Conservation (phyloP, 2,113 vertebrate genomes). For the Ceratotherium simum region DNA sequence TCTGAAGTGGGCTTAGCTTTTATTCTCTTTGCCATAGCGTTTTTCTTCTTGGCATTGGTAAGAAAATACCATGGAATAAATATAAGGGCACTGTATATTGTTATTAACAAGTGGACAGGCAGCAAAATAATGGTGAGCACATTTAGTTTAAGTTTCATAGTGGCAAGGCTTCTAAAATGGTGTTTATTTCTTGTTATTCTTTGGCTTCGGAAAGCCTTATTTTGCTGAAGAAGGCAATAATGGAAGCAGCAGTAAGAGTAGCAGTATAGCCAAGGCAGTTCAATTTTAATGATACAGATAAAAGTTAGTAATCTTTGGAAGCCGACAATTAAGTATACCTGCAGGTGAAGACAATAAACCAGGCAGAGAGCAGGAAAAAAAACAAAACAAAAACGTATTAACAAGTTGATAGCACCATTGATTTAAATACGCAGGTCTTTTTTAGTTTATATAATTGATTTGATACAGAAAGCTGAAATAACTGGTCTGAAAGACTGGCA, state of each 20-base stretch:
- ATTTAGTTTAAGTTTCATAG: slow-evolving; percentile 92
- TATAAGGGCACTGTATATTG: slow-evolving; percentile 95
- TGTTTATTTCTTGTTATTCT: slow-evolving; percentile 79
- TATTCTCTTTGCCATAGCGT: slow-evolving; percentile 91
- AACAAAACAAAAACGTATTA: slow-evolving; percentile 77
- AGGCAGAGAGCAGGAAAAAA: slow-evolving; percentile 86
- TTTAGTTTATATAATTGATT: slow-evolving; percentile 78
- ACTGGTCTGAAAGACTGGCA: slow-evolving; percentile 70
- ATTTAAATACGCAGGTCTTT: slow-evolving; percentile 80
- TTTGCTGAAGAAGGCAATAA: slow-evolving; percentile 83
- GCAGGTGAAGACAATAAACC: slow-evolving; percentile 83
- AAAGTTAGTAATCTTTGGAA: slow-evolving; percentile 89
- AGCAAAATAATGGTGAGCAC: slow-evolving; percentile 91
- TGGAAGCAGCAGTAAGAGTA: slow-evolving; percentile 82
- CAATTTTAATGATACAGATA: slow-evolving; percentile 83
- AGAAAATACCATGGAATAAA: slow-evolving; percentile 99
- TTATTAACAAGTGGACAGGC: slow-evolving; percentile 95
- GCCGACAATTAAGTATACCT: slow-evolving; percentile 84
- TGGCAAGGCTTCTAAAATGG: slow-evolving; percentile 77
- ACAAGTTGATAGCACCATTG: slow-evolving; percentile 85
- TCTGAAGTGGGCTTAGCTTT: slow-evolving; percentile 94
- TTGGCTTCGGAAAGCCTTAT: slow-evolving; percentile 79
- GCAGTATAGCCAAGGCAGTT: slow-evolving; percentile 80
- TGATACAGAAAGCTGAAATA: slow-evolving; percentile 82
- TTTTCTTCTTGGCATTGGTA: slow-evolving; percentile 92